Conservation (phyloP, 2,113 vertebrate species). For the Rhabdomys dilectus region DNA sequence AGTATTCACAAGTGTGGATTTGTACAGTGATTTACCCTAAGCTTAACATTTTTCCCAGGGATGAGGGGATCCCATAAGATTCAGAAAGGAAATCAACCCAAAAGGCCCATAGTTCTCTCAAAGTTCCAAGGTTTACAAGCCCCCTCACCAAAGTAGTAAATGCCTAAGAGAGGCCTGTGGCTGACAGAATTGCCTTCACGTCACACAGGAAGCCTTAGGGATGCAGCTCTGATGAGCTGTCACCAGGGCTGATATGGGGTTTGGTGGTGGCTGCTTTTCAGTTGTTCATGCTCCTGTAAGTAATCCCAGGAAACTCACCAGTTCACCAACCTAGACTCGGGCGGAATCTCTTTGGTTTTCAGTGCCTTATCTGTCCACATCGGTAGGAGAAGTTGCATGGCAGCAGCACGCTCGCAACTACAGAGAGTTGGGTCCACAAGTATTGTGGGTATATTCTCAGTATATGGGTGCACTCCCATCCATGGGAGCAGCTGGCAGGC, state of each 20-base stretch:
- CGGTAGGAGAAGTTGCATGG: neutral
- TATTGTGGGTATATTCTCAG: neutral
- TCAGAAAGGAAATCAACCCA: neutral
- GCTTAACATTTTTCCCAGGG: neutral
- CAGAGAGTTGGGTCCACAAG: neutral
- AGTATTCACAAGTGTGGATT: neutral
- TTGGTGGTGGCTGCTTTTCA: neutral
- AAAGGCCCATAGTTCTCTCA: neutral
- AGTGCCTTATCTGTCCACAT: neutral
- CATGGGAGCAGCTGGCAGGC: neutral
- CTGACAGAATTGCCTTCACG: no score
- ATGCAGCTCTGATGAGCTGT: neutral
- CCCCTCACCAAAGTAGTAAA: neutral
- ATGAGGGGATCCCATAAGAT: neutral
- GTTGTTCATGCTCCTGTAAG: neutral
- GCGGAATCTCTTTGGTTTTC: neutral
- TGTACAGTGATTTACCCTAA: neutral
- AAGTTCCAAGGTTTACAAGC: neutral
- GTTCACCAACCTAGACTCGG: neutral
- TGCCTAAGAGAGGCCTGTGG: neutral
- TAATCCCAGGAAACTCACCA: neutral
- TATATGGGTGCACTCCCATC: neutral
- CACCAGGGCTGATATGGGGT: neutral
- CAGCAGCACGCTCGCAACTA: neutral
- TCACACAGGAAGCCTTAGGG: neutral